A percentile compares a stretch with the other conserved stretches of the same genome.
Evolutionary conservation across 2,113 vertebrate species (phyloP).

Genomic region (Leucopternis melanops): DNA sequence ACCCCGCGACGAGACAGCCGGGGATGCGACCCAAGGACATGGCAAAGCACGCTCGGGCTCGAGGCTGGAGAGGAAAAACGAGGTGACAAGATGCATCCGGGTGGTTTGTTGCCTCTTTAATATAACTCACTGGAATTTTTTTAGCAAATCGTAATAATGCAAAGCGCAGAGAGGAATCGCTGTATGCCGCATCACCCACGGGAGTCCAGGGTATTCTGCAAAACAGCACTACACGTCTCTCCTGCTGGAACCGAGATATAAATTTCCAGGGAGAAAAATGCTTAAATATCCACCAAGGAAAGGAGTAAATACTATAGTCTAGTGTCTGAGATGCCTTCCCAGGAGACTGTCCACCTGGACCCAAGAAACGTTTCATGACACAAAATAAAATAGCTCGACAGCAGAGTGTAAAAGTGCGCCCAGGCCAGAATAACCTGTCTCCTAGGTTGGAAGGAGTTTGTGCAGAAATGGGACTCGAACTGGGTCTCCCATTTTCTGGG

Average conservation of each 20-base stretch:
- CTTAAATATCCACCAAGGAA: not conserved
- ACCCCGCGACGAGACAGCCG: not conserved
- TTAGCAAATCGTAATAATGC: not conserved
- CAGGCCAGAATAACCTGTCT: not conserved
- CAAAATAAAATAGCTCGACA: not conserved
- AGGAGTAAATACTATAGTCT: not conserved
- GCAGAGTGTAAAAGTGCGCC: not conserved
- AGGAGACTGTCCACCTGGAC: not conserved
- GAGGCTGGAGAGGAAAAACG: not conserved
- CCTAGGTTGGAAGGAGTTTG: not conserved
- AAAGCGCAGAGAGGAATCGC: not conserved
- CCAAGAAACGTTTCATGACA: not conserved
- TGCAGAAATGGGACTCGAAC: not conserved
- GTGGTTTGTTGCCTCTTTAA: not conserved
- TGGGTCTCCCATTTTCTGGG: not conserved
- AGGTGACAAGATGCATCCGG: not conserved
- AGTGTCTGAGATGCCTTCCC: not conserved
- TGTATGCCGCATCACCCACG: not conserved
- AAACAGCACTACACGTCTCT: not conserved
- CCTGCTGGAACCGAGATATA: fast-evolving
- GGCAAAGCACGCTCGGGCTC: not conserved
- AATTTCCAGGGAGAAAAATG: not conserved
- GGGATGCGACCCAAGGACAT: not conserved
- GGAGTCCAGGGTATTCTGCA: not conserved
- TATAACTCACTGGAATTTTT: not conserved